Percentiles rank a stretch among this genome's conserved stretches.
Conservation (phyloP, 2,113 vertebrate species). For the Clupea harengus region DNA sequence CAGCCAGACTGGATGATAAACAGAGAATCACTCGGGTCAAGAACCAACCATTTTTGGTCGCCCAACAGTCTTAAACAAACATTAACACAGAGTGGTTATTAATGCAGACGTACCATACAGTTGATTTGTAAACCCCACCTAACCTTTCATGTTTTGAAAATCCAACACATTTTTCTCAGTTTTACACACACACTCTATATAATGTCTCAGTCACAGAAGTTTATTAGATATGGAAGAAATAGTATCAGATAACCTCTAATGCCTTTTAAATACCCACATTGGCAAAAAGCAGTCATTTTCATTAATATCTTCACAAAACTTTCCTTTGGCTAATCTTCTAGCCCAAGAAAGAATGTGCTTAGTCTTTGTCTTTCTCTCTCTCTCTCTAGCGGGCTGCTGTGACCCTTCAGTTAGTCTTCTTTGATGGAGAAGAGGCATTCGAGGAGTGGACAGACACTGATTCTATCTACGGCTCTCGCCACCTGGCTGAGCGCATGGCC, state of each 20-base stretch:
- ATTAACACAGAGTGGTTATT: neutral
- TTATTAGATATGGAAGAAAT: neutral
- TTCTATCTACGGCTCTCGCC: constrained; percentile 86
- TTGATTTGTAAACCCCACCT: too few relatives aligned
- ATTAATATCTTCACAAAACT: too few relatives aligned
- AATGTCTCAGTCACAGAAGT: neutral
- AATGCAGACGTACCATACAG: too few relatives aligned
- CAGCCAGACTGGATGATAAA: too few relatives aligned
- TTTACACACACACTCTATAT: too few relatives aligned
- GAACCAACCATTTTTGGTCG: too few relatives aligned
- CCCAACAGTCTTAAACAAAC: too few relatives aligned
- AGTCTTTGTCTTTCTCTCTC: neutral
- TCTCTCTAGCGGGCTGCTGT: constrained; percentile 62
- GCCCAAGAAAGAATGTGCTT: too few relatives aligned
- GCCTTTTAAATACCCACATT: neutral
- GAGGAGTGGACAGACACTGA: constrained; percentile 81
- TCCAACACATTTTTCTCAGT: too few relatives aligned
- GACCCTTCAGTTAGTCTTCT: constrained; percentile 84
- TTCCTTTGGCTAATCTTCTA: too few relatives aligned
- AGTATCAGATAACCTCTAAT: neutral
- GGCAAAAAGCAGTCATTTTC: neutral
- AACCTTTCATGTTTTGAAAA: neutral
- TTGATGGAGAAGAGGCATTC: constrained; percentile 87
- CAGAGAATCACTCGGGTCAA: too few relatives aligned
- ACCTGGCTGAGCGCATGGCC: constrained; percentile 80